Percentiles rank a stretch among this genome's conserved stretches.
Conservation (phyloP, 1,140 invertebrate genomes). For the Gonatopus flavifemur region DNA sequence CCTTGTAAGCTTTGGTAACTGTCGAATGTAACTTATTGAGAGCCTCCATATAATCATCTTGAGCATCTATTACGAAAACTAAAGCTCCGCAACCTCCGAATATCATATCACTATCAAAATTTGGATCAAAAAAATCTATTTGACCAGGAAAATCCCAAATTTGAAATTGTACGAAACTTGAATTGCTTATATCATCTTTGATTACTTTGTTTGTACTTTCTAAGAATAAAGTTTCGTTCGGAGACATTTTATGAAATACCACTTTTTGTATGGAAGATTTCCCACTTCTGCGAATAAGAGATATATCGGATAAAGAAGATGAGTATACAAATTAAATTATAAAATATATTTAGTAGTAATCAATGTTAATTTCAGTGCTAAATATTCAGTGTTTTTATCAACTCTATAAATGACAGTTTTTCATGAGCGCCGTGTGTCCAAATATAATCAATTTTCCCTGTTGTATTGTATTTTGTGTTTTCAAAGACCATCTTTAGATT, state of each 20-base stretch:
- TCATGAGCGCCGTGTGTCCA: too few relatives aligned
- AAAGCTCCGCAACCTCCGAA: slow-evolving; percentile 94
- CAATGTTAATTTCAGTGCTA: neutral
- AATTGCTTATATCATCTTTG: slow-evolving; percentile 96
- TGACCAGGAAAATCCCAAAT: slow-evolving; percentile 99
- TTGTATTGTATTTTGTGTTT: too few relatives aligned
- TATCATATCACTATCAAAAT: slow-evolving; percentile 94
- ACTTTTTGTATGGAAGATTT: slow-evolving; percentile 99
- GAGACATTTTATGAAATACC: slow-evolving; percentile 99
- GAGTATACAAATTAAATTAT: slow-evolving; percentile 8
- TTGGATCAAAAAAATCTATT: slow-evolving; percentile 95
- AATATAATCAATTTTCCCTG: too few relatives aligned
- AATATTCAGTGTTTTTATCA: too few relatives aligned
- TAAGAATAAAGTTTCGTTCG: slow-evolving; percentile 98
- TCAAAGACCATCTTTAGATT: too few relatives aligned
- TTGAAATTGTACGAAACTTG: slow-evolving; percentile 99
- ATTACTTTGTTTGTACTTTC: slow-evolving; percentile 99
- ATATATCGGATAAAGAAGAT: slow-evolving; percentile 23
- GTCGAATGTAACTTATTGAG: slow-evolving; percentile 89
- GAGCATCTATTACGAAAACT: slow-evolving; percentile 98
- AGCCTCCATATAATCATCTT: slow-evolving; percentile 97
- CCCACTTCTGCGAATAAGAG: slow-evolving; percentile 92
- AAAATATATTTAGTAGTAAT: neutral
- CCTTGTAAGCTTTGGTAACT: slow-evolving; percentile 92
- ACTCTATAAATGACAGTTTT: too few relatives aligned